Conservation (phyloP, 1,140 invertebrate species). For the Drosophila pruinosa region DNA sequence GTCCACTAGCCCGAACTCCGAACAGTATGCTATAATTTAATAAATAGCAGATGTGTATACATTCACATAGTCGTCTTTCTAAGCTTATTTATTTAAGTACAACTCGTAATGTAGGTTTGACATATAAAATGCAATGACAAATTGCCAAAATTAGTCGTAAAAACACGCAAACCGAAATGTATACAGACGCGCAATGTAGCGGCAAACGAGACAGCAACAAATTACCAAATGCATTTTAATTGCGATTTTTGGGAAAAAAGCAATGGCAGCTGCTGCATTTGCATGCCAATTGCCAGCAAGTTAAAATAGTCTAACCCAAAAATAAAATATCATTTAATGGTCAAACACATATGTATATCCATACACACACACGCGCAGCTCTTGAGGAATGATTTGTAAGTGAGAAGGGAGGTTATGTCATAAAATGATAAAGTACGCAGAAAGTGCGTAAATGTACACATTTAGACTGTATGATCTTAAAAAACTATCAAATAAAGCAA, state of each 20-base stretch:
- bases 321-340: constrained; percentile 55
- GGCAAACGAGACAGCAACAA: constrained; percentile 45
- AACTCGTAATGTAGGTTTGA: background rate
- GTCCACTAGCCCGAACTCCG: background rate
- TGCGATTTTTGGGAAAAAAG: constrained; percentile 42
- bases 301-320: constrained; percentile 56
- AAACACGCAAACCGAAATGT: constrained; percentile 7
- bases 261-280: constrained; percentile 33
- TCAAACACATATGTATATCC: background rate
- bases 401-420: too few species aligned
- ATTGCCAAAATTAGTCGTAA: constrained; percentile 65
- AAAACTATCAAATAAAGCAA: too few species aligned
- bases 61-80: background rate
- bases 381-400: too few species aligned
- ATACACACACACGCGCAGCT: background rate
- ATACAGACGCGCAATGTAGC: constrained; percentile 8
- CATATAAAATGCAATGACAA: constrained; percentile 73
- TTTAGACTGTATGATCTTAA: too few species aligned
- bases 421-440: too few species aligned
- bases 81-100: background rate
- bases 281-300: constrained; percentile 55
- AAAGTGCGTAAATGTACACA: too few species aligned
- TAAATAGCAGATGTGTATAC: background rate
- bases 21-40: constrained; percentile 41
- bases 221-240: constrained; percentile 72